Base-by-base conservation (phyloP, 2,888 invertebrate genomes). In the Notodromas monacha region DNA sequence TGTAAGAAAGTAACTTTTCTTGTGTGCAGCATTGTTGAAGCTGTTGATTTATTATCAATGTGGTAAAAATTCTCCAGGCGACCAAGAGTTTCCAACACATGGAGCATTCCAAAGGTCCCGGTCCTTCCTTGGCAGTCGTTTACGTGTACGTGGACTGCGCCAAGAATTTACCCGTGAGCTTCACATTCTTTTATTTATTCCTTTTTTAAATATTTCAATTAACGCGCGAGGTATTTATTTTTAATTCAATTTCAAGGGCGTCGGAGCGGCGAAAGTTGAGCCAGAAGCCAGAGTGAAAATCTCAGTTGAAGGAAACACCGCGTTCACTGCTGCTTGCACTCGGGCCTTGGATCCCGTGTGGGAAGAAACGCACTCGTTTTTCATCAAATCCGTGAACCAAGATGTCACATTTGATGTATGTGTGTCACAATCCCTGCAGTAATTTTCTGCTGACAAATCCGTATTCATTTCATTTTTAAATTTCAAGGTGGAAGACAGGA, bases 311-410 rank as follows among this genome's bases (percentile, higher is more conserved):
- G 68, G 67, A 43, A 62, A 62, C 41, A 63, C 60, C 0, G 62
- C 68, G 44, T 65, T 65, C 47, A 68, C 70, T 0, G 57, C 56
- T 6, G 65, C 68, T 15, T 61, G 65, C 39, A 60, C 68, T 57
- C 60, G 77, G 38, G 76, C 73, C 1, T 69, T 68, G 38, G 68
- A 74, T 44, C 92, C 92, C 1, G 69, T 84, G 30, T 92, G 73
- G 65, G 86, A 89, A 51, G 69, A 79, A 47, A 79, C 81, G 4
- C 81, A 84, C 50, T 68, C 76, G 2, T 86, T 86, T 55, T 60
- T 89, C 26, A 27, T 27, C 12, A 27, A 27, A 12, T n/a, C n/a
- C n/a, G n/a, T n/a, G n/a, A n/a, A n/a, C n/a, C n/a, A n/a, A n/a
- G n/a, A n/a, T n/a, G n/a, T n/a, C n/a, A n/a, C n/a, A n/a, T n/a